These are phyloP conservation scores for Falcunculus frontatus DNA, from an alignment of 2,113 vertebrate species.

Conservation along the genomic window DNA sequence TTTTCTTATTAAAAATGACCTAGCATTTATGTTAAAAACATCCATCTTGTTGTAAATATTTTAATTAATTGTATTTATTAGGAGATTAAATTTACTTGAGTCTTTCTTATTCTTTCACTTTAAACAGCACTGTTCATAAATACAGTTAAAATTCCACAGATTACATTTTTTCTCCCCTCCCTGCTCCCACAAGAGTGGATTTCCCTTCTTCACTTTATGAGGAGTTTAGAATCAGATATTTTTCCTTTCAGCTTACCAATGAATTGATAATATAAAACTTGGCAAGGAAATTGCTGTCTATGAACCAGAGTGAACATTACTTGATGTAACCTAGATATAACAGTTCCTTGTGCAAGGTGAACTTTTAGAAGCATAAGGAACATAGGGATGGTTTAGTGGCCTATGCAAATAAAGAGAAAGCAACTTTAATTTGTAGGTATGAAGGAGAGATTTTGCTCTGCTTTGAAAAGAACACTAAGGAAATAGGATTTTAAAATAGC, in stretches of 20 bases:
- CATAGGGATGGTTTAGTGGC: background rate
- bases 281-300: slow-evolving; percentile 51
- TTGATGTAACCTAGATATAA: slow-evolving; percentile 63
- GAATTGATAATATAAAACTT: slow-evolving; percentile 64
- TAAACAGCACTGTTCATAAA: background rate
- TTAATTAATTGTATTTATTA: background rate
- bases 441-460: background rate
- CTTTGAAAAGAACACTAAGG: background rate
- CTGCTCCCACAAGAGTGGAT: background rate
- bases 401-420: background rate
- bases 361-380: background rate
- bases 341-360: background rate
- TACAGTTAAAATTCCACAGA: background rate
- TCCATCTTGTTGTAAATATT: background rate
- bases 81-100: background rate
- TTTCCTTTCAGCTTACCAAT: slow-evolving; percentile 53
- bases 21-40: background rate
- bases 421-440: background rate
- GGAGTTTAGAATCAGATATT: slow-evolving; percentile 45
- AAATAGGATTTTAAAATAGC: slow-evolving; percentile 41
- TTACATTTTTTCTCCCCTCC: background rate
- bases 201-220: slow-evolving; percentile 42
- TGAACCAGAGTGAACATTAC: slow-evolving; percentile 21
- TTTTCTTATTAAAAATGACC: background rate
- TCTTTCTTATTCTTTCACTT: background rate